A percentile compares a stretch with the other conserved stretches of the same genome.
phyloP scores from a whole-genome alignment of 2,797 vertebrate species.

The Rallus crepitans region DNA sequence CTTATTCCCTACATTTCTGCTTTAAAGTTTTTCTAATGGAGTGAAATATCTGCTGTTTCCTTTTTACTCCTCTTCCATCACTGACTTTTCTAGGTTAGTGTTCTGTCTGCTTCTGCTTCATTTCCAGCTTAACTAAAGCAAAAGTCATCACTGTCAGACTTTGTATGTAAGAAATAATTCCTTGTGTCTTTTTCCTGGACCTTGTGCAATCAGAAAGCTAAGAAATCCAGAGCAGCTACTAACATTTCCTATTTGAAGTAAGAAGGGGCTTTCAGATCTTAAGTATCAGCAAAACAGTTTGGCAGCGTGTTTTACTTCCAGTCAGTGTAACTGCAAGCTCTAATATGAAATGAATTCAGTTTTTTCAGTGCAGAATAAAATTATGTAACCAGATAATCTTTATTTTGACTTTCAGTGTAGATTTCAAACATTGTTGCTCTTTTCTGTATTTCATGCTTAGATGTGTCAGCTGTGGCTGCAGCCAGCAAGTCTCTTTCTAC shows the following conservation, averaged over 20 bases:
- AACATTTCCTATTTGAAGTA: neutral
- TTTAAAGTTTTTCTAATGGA: neutral
- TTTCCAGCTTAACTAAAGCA: neutral
- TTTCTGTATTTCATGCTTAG: neutral
- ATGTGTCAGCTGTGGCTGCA: neutral
- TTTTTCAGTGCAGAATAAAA: neutral
- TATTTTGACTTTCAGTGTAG: neutral
- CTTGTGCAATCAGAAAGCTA: neutral
- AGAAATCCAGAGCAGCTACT: neutral
- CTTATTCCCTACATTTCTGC: neutral
- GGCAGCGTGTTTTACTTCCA: neutral
- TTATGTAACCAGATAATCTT: neutral
- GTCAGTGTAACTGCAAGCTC: neutral
- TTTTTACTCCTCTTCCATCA: neutral
- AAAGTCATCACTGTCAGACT: neutral
- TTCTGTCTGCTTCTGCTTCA: slow-evolving; percentile 16
- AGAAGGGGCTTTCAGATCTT: neutral
- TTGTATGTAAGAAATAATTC: neutral
- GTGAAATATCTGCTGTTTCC: neutral
- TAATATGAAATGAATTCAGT: neutral
- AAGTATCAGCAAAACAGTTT: neutral
- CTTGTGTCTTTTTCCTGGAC: neutral
- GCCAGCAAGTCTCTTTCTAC: neutral
- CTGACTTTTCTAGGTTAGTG: slow-evolving; percentile 20
- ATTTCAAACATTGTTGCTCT: neutral